A percentile compares a stretch with the other conserved stretches of the same genome.
phyloP scores from a whole-genome alignment of 2,113 vertebrate genomes.

The Urocynchramus pylzowi region DNA sequence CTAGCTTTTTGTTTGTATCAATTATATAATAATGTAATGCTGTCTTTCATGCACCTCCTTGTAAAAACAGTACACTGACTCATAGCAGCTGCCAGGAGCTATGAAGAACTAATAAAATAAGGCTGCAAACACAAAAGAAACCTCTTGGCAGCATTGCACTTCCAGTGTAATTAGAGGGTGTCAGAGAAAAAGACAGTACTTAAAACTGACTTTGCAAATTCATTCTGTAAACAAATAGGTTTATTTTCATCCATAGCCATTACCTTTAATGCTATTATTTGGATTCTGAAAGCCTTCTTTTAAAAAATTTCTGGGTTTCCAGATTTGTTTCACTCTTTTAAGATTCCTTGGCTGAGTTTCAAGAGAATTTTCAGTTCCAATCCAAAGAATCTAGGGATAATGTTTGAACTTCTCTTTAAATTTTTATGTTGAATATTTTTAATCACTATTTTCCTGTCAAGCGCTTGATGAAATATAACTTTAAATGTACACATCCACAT shows the following conservation, averaged over 20 bases:
- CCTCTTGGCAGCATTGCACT: background rate
- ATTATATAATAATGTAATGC: constrained; percentile 34
- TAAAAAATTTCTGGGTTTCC: background rate
- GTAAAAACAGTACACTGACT: constrained; percentile 32
- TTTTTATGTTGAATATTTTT: background rate
- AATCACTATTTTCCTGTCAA: background rate
- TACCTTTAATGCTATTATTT: background rate
- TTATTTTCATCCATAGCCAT: background rate
- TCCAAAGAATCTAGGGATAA: background rate
- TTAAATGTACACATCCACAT: background rate
- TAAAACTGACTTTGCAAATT: background rate
- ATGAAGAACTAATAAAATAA: background rate
- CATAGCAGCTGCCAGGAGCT: constrained; percentile 41
- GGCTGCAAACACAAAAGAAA: background rate
- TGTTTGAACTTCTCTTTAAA: background rate
- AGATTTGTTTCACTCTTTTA: background rate
- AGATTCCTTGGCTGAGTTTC: background rate
- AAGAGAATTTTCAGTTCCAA: background rate
- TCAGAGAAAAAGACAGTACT: background rate
- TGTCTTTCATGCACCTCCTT: background rate
- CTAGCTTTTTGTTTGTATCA: constrained; percentile 22
- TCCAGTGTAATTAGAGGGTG: background rate
- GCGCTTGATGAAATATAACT: background rate
- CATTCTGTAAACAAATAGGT: background rate
- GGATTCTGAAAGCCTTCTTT: background rate